Evolutionary conservation across 2,888 invertebrate genomes (phyloP).

Genomic region (Globia sparganii): DNA sequence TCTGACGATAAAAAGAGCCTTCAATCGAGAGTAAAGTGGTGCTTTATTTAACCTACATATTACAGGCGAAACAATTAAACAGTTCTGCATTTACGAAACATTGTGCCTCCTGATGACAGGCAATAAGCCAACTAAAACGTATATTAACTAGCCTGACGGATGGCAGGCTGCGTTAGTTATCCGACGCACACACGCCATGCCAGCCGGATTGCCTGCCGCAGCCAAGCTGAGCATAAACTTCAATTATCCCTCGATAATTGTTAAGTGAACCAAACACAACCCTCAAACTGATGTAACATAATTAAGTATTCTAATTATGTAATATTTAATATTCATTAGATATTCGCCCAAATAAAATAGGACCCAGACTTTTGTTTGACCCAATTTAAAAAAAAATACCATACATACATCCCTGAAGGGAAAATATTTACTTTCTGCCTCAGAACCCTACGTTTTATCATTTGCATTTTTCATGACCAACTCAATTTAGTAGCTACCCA

Average conservation of each 20-base stretch:
- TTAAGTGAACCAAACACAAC: constrained; percentile 50
- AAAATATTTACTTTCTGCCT: constrained; percentile 60
- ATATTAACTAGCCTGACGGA: constrained; percentile 41
- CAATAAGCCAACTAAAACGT: constrained; percentile 34
- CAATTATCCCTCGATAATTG: constrained; percentile 63
- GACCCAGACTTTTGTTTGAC: constrained; percentile 44
- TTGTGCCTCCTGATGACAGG: constrained; percentile 15
- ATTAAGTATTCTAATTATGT: constrained; percentile 50
- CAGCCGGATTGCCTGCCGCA: constrained; percentile 51
- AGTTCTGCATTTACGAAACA: constrained; percentile 5
- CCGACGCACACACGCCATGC: constrained; percentile 47
- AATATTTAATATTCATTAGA: constrained; percentile 54
- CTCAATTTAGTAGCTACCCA: constrained; percentile 71
- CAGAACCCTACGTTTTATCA: constrained; percentile 65
- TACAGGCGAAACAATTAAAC: constrained; percentile 13
- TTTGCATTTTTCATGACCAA: constrained; percentile 72
- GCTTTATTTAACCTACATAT: not conserved
- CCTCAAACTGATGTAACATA: constrained; percentile 42
- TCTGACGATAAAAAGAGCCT: not conserved
- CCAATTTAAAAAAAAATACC: constrained; percentile 47
- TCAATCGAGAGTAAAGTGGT: not conserved
- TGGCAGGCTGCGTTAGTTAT: constrained; percentile 42
- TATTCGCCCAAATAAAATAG: constrained; percentile 38
- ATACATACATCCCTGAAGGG: constrained; percentile 39
- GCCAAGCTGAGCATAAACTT: constrained; percentile 57